phyloP scores from a whole-genome alignment of 1,140 invertebrate species.

The Platyura marginata region DNA sequence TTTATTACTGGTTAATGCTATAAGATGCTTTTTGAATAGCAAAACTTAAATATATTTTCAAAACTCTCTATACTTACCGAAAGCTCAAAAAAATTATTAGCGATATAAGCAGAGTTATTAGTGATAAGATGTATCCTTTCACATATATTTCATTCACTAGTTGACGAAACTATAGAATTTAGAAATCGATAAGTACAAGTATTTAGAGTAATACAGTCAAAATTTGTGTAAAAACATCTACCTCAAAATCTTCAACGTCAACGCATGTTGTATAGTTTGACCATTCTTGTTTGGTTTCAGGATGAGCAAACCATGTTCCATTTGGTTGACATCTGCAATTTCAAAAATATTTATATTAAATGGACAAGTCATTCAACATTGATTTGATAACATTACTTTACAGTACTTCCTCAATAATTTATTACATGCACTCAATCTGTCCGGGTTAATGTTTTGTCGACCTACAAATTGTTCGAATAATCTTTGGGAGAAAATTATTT shows the following conservation, averaged over 20 bases:
- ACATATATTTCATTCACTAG: constrained; percentile 52
- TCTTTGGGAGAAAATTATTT: no score
- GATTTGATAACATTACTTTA: no score
- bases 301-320: constrained; percentile 32
- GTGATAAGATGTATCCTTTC: constrained; percentile 51
- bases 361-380: no score
- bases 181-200: neutral
- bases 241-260: constrained; percentile 45
- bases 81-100: constrained; percentile 56
- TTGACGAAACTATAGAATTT: constrained; percentile 43
- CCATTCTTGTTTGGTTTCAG: constrained; percentile 34
- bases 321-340: constrained; percentile 26
- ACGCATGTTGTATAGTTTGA: constrained; percentile 68
- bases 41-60: no score
- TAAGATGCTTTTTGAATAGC: no score
- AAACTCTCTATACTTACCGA: no score
- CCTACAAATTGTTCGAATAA: no score
- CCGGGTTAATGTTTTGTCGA: no score
- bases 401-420: no score
- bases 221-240: constrained; percentile 24
- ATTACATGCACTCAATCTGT: no score
- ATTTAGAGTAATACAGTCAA: constrained; percentile 2
- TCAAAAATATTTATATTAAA: constrained; percentile 1
- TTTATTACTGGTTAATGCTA: no score
- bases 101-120: constrained; percentile 51